These are phyloP conservation scores for Cephus nigrinus DNA, from an alignment of 2,888 invertebrate genomes.

Conservation along the genomic window DNA sequence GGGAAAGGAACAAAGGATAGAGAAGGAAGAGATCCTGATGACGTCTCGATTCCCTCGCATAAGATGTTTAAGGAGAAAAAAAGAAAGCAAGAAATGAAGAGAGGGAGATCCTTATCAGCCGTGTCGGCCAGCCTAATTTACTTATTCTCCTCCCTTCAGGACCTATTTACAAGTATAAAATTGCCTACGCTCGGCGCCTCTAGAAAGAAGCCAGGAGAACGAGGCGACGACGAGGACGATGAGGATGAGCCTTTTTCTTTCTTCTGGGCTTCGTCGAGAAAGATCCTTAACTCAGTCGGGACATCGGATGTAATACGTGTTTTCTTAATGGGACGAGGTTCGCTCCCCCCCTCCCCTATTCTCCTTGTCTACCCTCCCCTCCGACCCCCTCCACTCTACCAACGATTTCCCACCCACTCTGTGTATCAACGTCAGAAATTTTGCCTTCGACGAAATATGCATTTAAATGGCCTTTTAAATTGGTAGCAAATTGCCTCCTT, in stretches of 20 bases:
- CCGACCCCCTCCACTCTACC: conserved; percentile 23
- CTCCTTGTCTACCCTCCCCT: conserved; percentile 13
- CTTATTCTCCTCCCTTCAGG: conserved; percentile 79
- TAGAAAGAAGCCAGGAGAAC: conserved; percentile 30
- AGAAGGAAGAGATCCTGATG: conserved; percentile 48
- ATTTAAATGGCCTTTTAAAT: conserved; percentile 50
- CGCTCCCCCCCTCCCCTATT: not conserved
- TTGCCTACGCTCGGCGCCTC: conserved; percentile 34
- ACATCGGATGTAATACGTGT: conserved; percentile 32
- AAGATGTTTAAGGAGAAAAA: conserved; percentile 39
- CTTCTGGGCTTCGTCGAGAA: conserved; percentile 27
- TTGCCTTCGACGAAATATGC: conserved; percentile 45
- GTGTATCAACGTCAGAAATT: conserved; percentile 35
- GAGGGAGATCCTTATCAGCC: conserved; percentile 79
- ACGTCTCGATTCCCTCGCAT: conserved; percentile 55
- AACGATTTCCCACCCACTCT: not conserved
- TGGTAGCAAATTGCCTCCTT: conserved; percentile 33
- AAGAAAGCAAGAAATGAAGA: conserved; percentile 24
- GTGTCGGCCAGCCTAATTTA: conserved; percentile 79
- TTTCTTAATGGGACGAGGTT: conserved; percentile 22
- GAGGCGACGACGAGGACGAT: not conserved
- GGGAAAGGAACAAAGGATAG: conserved; percentile 33
- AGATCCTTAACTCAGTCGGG: conserved; percentile 28
- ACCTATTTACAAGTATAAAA: conserved; percentile 74
- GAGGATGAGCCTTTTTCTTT: conserved; percentile 19